These are phyloP conservation scores for Acanthiza pusilla DNA, from an alignment of 2,797 vertebrate genomes.

Conservation along the genomic window DNA sequence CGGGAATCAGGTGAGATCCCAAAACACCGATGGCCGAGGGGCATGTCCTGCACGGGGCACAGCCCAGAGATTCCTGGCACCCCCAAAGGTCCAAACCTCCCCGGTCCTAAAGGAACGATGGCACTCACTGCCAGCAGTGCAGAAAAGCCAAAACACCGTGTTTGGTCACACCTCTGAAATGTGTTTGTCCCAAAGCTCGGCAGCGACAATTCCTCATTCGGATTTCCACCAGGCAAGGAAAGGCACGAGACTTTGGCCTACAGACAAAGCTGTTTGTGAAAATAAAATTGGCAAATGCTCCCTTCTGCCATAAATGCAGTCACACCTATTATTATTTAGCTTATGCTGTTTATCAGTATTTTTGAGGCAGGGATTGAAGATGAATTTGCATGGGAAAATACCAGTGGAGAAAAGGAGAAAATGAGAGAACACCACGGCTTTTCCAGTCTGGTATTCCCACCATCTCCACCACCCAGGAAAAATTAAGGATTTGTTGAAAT, in stretches of 20 bases:
- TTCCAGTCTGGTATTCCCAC: background rate
- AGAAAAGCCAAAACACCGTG: fast-evolving
- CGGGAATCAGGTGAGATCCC: no score
- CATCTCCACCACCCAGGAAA: background rate
- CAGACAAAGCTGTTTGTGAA: background rate
- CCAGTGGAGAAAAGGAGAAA: background rate
- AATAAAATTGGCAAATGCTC: background rate
- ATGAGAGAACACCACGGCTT: background rate
- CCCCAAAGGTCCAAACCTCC: fast-evolving
- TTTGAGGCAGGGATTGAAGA: background rate
- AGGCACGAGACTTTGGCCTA: background rate
- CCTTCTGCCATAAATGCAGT: background rate
- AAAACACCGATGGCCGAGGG: background rate
- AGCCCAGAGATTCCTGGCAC: background rate
- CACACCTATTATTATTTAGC: background rate
- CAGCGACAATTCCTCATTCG: fast-evolving
- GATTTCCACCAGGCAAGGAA: background rate
- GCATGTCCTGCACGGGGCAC: no score
- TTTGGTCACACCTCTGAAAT: background rate
- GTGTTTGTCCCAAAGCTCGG: fast-evolving
- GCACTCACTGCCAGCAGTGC: background rate
- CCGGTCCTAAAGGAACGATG: background rate
- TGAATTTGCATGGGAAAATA: background rate
- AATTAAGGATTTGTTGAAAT: background rate
- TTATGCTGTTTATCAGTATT: background rate